A percentile compares a stretch with the other conserved stretches of the same genome.
Evolutionary conservation across 2,888 invertebrate species (phyloP).

Genomic region (Polydrusus tereticollis): DNA sequence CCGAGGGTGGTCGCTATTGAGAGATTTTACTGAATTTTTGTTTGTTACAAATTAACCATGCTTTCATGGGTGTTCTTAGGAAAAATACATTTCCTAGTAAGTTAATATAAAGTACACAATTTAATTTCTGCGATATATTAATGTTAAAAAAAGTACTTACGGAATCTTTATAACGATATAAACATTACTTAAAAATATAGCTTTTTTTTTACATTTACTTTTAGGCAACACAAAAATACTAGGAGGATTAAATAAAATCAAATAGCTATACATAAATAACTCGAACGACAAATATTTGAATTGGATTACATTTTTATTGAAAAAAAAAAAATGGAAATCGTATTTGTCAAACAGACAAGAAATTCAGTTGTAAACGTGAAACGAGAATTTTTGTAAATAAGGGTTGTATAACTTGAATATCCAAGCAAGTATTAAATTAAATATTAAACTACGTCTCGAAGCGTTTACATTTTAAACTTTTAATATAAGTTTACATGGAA

Average conservation of each 20-base stretch:
- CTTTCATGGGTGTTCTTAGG: no score
- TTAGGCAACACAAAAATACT: not conserved
- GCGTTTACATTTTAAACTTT: not conserved
- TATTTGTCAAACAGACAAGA: conserved; percentile 13
- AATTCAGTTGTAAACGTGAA: conserved; percentile 5
- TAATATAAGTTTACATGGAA: not conserved
- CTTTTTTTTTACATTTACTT: no score
- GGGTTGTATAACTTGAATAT: not conserved
- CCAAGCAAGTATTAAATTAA: conserved; percentile 16
- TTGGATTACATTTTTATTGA: conserved; percentile 6
- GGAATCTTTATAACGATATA: no score
- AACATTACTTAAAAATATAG: no score
- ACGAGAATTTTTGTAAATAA: conserved; percentile 14
- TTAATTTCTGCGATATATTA: no score
- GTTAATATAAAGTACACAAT: no score
- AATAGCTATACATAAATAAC: conserved; percentile 9
- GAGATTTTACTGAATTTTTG: no score
- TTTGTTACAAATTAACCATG: no score
- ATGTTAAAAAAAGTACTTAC: no score
- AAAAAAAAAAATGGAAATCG: conserved; percentile 5
- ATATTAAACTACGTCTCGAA: not conserved
- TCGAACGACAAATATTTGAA: conserved; percentile 16
- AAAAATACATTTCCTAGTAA: no score
- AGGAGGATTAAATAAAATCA: not conserved
- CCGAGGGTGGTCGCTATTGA: no score